These are phyloP conservation scores for Dicyrtomina minuta DNA, from an alignment of 2,888 invertebrate genomes.

Conservation along the genomic window DNA sequence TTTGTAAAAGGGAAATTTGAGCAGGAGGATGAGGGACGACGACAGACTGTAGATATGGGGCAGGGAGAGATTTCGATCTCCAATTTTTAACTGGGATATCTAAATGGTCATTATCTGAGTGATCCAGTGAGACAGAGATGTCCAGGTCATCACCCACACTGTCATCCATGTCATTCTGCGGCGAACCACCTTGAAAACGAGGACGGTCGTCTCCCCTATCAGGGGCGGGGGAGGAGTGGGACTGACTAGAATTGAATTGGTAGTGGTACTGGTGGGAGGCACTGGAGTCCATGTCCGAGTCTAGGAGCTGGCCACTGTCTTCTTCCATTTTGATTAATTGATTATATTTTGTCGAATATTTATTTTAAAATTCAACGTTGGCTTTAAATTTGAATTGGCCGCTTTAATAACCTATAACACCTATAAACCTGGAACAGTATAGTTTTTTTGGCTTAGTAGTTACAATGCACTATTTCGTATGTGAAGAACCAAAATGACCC, in stretches of 20 bases:
- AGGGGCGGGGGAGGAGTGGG: not conserved
- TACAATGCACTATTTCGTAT: no score
- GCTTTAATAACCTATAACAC: not conserved
- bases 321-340: slow-evolving; percentile 13
- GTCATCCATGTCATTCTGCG: not conserved
- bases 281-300: slow-evolving; percentile 27
- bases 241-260: no score
- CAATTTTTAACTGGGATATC: slow-evolving; percentile 17
- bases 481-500: no score
- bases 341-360: not conserved
- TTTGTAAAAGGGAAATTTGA: not conserved
- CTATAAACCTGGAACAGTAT: no score
- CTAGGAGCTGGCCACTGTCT: slow-evolving; percentile 30
- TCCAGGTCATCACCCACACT: not conserved
- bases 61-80: slow-evolving; percentile 31
- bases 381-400: no score
- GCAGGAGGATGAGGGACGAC: no score
- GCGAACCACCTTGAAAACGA: not conserved
- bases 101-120: not conserved
- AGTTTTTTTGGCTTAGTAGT: no score
- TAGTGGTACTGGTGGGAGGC: slow-evolving; percentile 10
- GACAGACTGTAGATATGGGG: slow-evolving; percentile 28
- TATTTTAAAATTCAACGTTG: no score
- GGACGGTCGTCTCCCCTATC: not conserved
- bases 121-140: not conserved